Base-by-base conservation (phyloP, 2,888 invertebrate species). In the Habroteleia sp. region DNA sequence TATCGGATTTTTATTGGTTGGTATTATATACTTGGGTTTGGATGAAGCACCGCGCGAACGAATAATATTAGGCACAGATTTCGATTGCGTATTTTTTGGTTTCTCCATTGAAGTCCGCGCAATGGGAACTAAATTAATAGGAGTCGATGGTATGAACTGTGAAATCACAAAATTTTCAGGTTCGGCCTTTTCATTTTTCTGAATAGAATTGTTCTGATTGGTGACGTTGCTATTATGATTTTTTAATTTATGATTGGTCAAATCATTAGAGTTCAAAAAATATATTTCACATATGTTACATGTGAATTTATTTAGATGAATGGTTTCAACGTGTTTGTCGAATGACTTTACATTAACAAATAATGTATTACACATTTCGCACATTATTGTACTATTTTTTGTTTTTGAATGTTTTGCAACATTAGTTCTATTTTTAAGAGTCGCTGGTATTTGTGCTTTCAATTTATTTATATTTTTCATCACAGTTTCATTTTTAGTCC, bases 331-430 rank as follows among this genome's bases (percentile, higher is more conserved):
- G 42, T 83, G 83, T 1, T 46, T 56, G 27, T 83, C 78, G 46
- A 81, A 82, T 10, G 37, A 44, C 23, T 77, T 60, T 63, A 76
- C 69, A 20, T 83, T 77, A 3, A 68, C 8, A 31, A 82, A 82
- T 6, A 65, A 46, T n/a, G 46, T 68, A 31, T 54, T 56, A 33
- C 82, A 82, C 14, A 79, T 25, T 37, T 82, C 80, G 42, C 82
- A 82, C n/a, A 72, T 66, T 41, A 77, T 75, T 10, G 82, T 75
- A n/a, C n/a, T n/a, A n/a, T n/a, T n/a, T n/a, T n/a, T n/a, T n/a
- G n/a, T n/a, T n/a, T n/a, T 63, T 14, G 63, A 35, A 27, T 71
- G 41, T 27, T 58, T 58, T 5, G 20, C 10, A 1, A 3, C 8
- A 20, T 17, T 10, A 39, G 6, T 1, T 39, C 20, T 39, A n/a